A percentile compares a stretch with the other conserved stretches of the same genome.
Conservation (phyloP, 2,888 invertebrate species). For the Plagodis dolabraria region DNA sequence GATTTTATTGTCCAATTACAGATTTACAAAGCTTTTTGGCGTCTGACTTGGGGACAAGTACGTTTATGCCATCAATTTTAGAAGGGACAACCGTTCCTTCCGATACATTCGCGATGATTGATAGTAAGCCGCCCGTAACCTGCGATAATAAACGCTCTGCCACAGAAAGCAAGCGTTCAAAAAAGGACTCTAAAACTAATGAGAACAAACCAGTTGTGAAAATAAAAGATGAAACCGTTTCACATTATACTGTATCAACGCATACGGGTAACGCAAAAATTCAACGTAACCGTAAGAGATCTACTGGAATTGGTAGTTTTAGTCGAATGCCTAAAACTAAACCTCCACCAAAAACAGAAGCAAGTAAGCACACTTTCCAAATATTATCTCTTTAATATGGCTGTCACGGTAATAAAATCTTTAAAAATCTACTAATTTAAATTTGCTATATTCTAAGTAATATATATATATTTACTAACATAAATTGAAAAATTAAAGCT, state of each 20-base stretch:
- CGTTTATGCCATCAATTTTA: conserved; percentile 46
- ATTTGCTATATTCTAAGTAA: neutral
- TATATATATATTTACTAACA: no score
- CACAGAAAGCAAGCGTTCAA: conserved; percentile 47
- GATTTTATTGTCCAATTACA: conserved; percentile 1
- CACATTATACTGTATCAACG: conserved; percentile 67
- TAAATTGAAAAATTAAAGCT: no score
- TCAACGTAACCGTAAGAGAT: conserved; percentile 62
- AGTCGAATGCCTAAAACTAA: conserved; percentile 61
- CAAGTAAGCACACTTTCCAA: conserved; percentile 43
- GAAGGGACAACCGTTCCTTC: conserved; percentile 46
- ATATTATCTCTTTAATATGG: neutral
- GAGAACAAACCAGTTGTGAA: conserved; percentile 55
- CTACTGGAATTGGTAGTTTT: conserved; percentile 63
- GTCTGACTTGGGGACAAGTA: conserved; percentile 45
- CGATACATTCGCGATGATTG: conserved; percentile 62
- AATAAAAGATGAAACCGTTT: neutral
- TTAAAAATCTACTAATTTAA: neutral
- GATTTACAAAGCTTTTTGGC: conserved; percentile 51
- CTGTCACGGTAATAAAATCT: neutral
- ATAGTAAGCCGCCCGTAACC: conserved; percentile 37
- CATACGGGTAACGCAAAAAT: conserved; percentile 71
- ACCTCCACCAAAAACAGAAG: conserved; percentile 47
- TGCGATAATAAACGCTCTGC: neutral
- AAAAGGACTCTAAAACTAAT: conserved; percentile 58